Base-by-base conservation (phyloP, 1,140 invertebrate species). In the Tetraneura akinire region DNA sequence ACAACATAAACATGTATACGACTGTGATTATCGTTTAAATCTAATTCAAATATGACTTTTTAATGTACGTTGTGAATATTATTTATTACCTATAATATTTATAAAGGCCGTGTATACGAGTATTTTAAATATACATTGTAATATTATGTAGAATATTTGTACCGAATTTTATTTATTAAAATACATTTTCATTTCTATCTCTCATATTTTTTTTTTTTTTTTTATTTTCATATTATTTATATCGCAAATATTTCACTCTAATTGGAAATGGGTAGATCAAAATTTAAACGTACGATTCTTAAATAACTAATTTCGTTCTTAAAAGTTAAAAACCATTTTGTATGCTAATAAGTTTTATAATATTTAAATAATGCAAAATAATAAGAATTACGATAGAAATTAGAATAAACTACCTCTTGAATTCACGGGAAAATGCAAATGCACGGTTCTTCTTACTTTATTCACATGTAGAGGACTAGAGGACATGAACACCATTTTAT, bases 281-380 rank as follows among this genome's bases (percentile, higher is more conserved):
- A 57, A 74, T 53, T 42, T 57, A 74, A 55, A 42, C 32, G 16
- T 57, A 26, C 42, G 73, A 57, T 29, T 53, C 26, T 29, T 74
- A 57, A 57, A 76, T 14, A 76, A 76, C 32, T 76, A 23, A 76
- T 57, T 10, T 32, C 51, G 9, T 57, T 74, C 11, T 21, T 23
- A n/a, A 42, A 45, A 76, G 53, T 76, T 57, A 57, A 55, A 57
- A 23, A 32, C 32, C 51, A 74, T 76, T 76, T 76, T 60, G 73
- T 76, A 76, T 57, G 73, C 13, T 76, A 76, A 76, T 57, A 57
- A 42, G 5, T 57, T 76, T 23, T 26, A 32, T 45, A 76, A 60
- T n/a, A n/a, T 26, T 60, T 37, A 13, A 57, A 21, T 42, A 76
- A 76, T 37, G 8, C 3, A 37, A 37, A 37, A 37, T 4, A 37